A percentile compares a stretch with the other conserved stretches of the same genome.
phyloP scores from a whole-genome alignment of 2,797 vertebrate genomes.

The Neosilurus hyrtlii region DNA sequence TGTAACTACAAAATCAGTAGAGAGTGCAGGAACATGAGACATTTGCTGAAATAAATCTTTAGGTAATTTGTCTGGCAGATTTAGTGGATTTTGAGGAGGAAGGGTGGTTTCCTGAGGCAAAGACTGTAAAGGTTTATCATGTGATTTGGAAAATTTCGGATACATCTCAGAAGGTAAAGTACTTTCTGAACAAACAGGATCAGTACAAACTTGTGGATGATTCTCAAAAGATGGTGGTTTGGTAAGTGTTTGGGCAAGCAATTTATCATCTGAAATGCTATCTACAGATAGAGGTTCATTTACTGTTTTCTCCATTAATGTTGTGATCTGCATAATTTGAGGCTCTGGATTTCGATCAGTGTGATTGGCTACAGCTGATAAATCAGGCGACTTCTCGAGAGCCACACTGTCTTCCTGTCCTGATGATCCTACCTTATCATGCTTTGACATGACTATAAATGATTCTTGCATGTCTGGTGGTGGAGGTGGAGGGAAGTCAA shows the following conservation, averaged over 20 bases:
- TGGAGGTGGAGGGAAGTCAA: slow-evolving; percentile 78
- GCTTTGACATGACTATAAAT: slow-evolving; percentile 48
- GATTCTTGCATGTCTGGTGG: slow-evolving; percentile 63
- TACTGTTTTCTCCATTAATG: slow-evolving; percentile 1
- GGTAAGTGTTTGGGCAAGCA: slow-evolving; percentile 6
- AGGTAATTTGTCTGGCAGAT: slow-evolving; percentile 46
- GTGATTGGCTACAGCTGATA: slow-evolving; percentile 11
- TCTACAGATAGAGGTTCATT: background rate
- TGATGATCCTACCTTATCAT: slow-evolving; percentile 38
- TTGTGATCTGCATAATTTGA: slow-evolving; percentile 23
- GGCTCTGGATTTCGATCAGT: slow-evolving; percentile 18
- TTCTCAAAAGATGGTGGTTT: slow-evolving; percentile 22
- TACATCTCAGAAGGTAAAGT: slow-evolving; percentile 16
- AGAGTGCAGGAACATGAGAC: slow-evolving; percentile 31
- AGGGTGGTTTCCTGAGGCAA: slow-evolving; percentile 41
- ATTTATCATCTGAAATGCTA: slow-evolving; percentile 4
- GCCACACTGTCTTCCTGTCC: background rate
- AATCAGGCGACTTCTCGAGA: background rate
- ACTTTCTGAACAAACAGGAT: slow-evolving; percentile 12
- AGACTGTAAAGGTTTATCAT: slow-evolving; percentile 34
- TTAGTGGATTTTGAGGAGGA: slow-evolving; percentile 41
- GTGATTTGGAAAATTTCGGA: slow-evolving; percentile 8
- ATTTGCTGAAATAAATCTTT: slow-evolving; percentile 37
- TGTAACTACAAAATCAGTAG: slow-evolving; percentile 42
- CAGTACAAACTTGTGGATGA: slow-evolving; percentile 10